Percentiles rank a stretch among this genome's conserved stretches.
Evolutionary conservation across 1,140 invertebrate species (phyloP).

Genomic region (Pseudomyrmex flavicornis): DNA sequence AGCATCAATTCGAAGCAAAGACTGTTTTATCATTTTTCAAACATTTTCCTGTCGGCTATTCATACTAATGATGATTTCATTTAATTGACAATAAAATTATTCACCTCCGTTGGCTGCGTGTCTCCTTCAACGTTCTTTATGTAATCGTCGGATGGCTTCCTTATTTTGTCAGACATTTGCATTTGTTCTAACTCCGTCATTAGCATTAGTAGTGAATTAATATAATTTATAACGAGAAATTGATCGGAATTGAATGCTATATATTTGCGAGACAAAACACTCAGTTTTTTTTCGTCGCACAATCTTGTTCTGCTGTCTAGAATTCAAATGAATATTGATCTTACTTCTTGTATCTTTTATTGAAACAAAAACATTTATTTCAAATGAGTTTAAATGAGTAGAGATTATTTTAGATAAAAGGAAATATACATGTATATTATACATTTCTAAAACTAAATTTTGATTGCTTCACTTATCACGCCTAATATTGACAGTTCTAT

Average conservation of each 20-base stretch:
- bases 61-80: background rate
- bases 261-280: background rate
- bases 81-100: slow-evolving; percentile 11
- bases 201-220: slow-evolving; percentile 24
- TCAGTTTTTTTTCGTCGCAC: background rate
- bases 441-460: background rate
- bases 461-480: background rate
- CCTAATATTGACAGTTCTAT: too few relatives aligned
- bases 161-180: slow-evolving; percentile 70
- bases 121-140: slow-evolving; percentile 80
- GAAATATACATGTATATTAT: background rate
- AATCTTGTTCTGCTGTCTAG: slow-evolving; percentile 19
- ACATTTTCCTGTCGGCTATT: background rate
- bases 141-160: slow-evolving; percentile 76
- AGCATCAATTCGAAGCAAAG: background rate
- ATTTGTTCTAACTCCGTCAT: background rate
- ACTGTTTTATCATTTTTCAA: background rate
- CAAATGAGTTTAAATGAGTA: background rate
- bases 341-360: background rate
- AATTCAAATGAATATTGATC: slow-evolving; percentile 18
- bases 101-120: slow-evolving; percentile 79
- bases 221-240: slow-evolving; percentile 22
- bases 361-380: too few relatives aligned
- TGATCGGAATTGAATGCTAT: background rate
- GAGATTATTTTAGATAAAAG: background rate